Percentiles rank a stretch among this genome's conserved stretches.
Evolutionary conservation across 2,113 vertebrate species (phyloP).

Genomic region (Hippotragus niger): DNA sequence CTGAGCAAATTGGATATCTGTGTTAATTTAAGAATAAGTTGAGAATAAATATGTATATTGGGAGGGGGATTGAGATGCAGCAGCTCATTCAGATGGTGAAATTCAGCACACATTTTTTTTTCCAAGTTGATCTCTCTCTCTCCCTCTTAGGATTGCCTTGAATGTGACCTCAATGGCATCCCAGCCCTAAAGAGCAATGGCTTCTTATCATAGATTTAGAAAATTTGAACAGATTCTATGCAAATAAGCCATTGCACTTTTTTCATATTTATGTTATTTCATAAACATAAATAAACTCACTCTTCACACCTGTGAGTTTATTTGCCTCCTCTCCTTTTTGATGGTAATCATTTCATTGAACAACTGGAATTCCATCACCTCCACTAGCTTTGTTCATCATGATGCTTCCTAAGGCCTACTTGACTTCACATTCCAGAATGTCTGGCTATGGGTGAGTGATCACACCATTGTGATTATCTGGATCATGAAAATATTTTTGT

Average conservation of each 20-base stretch:
- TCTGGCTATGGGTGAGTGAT: background rate
- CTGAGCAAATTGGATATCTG: background rate
- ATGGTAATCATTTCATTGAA: background rate
- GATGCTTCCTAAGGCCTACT: background rate
- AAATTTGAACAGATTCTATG: background rate
- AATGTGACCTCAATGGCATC: background rate
- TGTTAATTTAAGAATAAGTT: background rate
- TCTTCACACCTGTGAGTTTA: background rate
- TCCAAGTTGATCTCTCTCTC: background rate
- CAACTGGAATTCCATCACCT: background rate
- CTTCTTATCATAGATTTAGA: background rate
- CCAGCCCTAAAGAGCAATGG: background rate
- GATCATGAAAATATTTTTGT: background rate
- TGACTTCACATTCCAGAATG: background rate
- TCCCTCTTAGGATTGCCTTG: background rate
- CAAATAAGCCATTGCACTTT: background rate
- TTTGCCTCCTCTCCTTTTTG: background rate
- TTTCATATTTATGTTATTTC: background rate
- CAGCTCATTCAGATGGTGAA: background rate
- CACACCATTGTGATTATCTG: background rate
- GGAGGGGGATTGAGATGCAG: background rate
- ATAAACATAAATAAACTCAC: background rate
- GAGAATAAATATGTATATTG: background rate
- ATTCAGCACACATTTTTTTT: background rate
- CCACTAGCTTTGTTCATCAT: background rate